These are phyloP conservation scores for Mamestra brassicae DNA, from an alignment of 2,888 invertebrate genomes.

Conservation along the genomic window DNA sequence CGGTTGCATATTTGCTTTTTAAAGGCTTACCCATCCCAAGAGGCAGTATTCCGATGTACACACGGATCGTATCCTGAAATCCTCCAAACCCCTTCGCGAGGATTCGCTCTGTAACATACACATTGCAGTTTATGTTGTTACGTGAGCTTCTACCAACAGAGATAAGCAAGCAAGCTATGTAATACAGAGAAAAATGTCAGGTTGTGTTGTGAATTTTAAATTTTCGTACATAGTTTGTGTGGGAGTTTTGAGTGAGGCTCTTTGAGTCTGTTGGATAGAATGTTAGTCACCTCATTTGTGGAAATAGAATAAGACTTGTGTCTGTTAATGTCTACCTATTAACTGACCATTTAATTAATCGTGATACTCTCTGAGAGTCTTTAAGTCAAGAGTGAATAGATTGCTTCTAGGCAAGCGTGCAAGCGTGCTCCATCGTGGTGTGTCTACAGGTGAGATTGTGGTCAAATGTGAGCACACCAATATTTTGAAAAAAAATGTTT, in stretches of 20 bases:
- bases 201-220: conserved; percentile 70
- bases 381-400: too few species aligned
- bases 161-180: conserved; percentile 73
- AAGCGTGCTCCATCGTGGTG: too few species aligned
- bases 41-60: conserved; percentile 59
- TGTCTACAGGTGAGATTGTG: too few species aligned
- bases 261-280: conserved; percentile 10
- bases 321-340: not conserved
- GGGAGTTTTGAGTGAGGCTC: conserved; percentile 6
- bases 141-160: conserved; percentile 62
- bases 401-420: too few species aligned
- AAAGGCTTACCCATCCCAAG: conserved; percentile 60
- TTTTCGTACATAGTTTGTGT: conserved; percentile 32
- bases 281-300: not conserved
- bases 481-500: too few species aligned
- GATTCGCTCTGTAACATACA: conserved; percentile 69
- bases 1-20: conserved; percentile 57
- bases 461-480: too few species aligned
- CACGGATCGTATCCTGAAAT: conserved; percentile 62
- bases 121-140: conserved; percentile 75
- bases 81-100: conserved; percentile 62
- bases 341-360: not conserved
- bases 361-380: not conserved
- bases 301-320: not conserved
- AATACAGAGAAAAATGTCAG: conserved; percentile 65